phyloP scores from a whole-genome alignment of 2,888 invertebrate species.

The Phengaris alcon region DNA sequence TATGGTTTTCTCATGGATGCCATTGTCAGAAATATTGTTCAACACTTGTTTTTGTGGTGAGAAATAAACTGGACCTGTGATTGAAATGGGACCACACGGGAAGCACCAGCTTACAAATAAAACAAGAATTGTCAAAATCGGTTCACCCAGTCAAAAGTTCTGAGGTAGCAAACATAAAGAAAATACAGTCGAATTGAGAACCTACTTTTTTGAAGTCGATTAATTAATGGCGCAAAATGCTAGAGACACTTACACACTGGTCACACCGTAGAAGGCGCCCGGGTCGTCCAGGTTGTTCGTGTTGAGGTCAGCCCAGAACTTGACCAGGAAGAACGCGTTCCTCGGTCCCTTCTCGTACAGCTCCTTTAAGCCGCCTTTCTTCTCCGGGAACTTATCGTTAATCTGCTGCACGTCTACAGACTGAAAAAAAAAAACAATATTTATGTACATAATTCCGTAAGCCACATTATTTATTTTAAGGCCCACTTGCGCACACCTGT shows the following conservation, averaged over 20 bases:
- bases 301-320: constrained; percentile 99
- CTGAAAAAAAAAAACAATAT: constrained; percentile 63
- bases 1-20: no score
- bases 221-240: neutral
- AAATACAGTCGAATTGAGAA: no score
- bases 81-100: no score
- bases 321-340: constrained; percentile 98
- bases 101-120: no score
- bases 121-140: no score
- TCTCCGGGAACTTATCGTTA: constrained; percentile 99
- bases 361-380: constrained; percentile 98
- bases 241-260: constrained; percentile 90
- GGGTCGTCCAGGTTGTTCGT: constrained; percentile 96
- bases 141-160: no score
- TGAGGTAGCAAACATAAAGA: no score
- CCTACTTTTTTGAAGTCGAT: no score
- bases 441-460: neutral
- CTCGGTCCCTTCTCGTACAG: constrained; percentile 98
- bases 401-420: constrained; percentile 98
- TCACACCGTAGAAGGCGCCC: constrained; percentile 97
- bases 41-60: no score
- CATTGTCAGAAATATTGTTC: no score
- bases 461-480: neutral
- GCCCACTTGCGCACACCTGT: no score
- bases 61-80: no score